Evolutionary conservation across 23 tunicate species (phyloP), one percentile per base, ranked within the genome.

Genomic region (Ciona savignyi): DNA sequence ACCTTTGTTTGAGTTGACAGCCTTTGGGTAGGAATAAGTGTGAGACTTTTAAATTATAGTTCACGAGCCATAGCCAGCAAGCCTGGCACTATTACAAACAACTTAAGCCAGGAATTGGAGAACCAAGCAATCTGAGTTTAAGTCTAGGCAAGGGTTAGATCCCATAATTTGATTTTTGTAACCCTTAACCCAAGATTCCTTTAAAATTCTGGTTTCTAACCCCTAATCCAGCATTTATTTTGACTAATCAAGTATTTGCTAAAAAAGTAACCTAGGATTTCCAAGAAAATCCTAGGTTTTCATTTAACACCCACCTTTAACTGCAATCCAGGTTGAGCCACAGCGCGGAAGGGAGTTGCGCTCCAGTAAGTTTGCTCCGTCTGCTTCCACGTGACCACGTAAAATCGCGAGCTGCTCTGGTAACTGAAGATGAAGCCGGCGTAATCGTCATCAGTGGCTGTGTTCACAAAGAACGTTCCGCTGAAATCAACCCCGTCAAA

Each of bases 401-500:
- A 88, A 64, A 81, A 88, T 33, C 68, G 71, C 26, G 79, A 70
- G 63, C 83, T 88, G 79, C 84, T 88, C 74, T 88, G 95, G 72
- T 88, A 88, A 21, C 95, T 83, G 75, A 88, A 88, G 23, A 88
- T 35, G 29, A 88, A 81, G 1, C 95, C 95, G 25, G 95, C 95
- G 22, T 63, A 63, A 63, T 63, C 67, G 22, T 63, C 82, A 51
- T 78, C 82, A 24, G 32, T 68, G 3, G 71, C 79, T 4, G 95
- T 81, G 80, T 88, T 82, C 25, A 88, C 95, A 75, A 81, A 88
- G 61, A 88, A 88, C 20, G 95, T 88, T 29, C 95, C 95, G 76
- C 86, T 77, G 77, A 79, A 88, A 64, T 88, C 95, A 20, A 88
- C 95, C 2, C 95, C 95, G 70, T 88, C 87, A 34, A 88, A 88